Conservation (phyloP, 2,113 vertebrate genomes). For the Urocolius indicus region DNA sequence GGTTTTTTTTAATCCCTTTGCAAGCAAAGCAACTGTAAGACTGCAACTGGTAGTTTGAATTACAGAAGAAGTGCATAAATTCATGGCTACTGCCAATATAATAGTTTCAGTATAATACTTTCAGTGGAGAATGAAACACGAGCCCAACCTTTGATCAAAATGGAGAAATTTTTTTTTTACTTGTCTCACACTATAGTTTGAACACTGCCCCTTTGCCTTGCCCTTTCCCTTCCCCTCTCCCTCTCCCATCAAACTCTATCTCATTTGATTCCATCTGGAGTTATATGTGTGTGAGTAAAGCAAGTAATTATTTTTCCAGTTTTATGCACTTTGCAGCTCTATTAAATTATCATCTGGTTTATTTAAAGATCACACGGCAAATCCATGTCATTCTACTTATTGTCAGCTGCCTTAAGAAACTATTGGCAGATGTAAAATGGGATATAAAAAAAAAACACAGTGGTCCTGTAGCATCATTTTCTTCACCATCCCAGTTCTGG, state of each 20-base stretch:
- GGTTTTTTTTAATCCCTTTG: not conserved
- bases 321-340: not conserved
- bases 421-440: not conserved
- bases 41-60: not conserved
- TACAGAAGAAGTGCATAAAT: not conserved
- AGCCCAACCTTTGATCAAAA: not conserved
- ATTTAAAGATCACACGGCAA: constrained; percentile 17
- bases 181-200: not conserved
- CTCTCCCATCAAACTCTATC: not conserved
- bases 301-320: not conserved
- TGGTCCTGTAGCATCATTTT: not conserved
- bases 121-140: not conserved
- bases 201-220: not conserved
- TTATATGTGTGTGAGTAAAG: not conserved
- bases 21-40: not conserved
- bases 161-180: not conserved
- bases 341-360: not conserved
- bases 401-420: constrained; percentile 64
- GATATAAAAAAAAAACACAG: not conserved
- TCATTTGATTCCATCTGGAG: not conserved
- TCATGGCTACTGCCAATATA: not conserved
- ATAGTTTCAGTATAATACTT: not conserved
- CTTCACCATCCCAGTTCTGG: not conserved
- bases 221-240: no score
- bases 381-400: constrained; percentile 62